phyloP scores from a whole-genome alignment of 1,140 invertebrate genomes.

The Scaptomyza pallida region DNA sequence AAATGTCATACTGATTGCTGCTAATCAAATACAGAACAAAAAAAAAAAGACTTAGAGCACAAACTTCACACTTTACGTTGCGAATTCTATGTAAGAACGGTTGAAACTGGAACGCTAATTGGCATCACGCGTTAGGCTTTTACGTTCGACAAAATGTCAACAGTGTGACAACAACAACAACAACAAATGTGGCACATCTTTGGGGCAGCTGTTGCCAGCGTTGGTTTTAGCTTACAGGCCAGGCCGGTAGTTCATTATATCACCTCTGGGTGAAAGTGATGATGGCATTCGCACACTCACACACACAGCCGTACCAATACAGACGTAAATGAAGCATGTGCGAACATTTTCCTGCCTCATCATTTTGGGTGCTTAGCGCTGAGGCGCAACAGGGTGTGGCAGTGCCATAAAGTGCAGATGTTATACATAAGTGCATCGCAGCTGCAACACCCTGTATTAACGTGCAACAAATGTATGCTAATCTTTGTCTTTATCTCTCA shows the following conservation, averaged over 20 bases:
- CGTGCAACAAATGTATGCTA: slow-evolving; percentile 55
- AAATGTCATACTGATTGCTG: slow-evolving; percentile 20
- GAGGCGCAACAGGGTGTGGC: slow-evolving; percentile 2
- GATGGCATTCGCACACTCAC: slow-evolving; percentile 65
- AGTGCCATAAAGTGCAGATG: background rate
- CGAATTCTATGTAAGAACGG: slow-evolving; percentile 40
- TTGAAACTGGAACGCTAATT: slow-evolving; percentile 42
- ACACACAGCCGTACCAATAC: background rate
- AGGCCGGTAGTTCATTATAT: slow-evolving; percentile 75
- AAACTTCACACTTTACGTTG: slow-evolving; percentile 17
- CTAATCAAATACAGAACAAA: slow-evolving; percentile 25
- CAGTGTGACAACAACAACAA: slow-evolving; percentile 5
- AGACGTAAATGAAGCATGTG: slow-evolving; percentile 55
- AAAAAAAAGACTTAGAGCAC: slow-evolving; percentile 58
- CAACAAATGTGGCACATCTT: slow-evolving; percentile 17
- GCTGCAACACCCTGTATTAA: slow-evolving; percentile 38
- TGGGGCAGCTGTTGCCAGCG: slow-evolving; percentile 18
- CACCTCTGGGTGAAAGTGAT: slow-evolving; percentile 80
- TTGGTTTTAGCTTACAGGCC: slow-evolving; percentile 37
- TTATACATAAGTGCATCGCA: slow-evolving; percentile 20
- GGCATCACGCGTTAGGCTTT: slow-evolving; percentile 52
- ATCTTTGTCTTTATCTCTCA: slow-evolving; percentile 23
- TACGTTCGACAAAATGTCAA: background rate
- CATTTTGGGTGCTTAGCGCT: slow-evolving; percentile 45
- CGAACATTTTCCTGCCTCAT: slow-evolving; percentile 74